Conservation (phyloP, 64 coral and sea anemone species). For the Montipora sp. region DNA sequence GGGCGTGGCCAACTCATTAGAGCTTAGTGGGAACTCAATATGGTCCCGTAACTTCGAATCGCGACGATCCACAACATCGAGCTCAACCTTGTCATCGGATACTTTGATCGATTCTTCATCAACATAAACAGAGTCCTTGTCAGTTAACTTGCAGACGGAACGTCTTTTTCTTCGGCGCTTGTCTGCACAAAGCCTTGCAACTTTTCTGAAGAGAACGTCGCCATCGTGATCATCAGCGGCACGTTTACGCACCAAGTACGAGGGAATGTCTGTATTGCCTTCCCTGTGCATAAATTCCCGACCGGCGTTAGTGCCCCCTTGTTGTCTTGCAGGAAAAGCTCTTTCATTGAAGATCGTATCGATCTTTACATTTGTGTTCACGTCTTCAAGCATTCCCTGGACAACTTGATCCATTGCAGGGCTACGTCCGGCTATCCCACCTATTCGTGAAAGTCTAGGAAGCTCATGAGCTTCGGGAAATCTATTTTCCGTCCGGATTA, state of each 20-base stretch:
- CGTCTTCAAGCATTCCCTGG: neutral
- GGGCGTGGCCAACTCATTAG: conserved; percentile 21
- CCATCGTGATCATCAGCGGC: conserved; percentile 24
- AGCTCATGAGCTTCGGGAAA: conserved; percentile 24
- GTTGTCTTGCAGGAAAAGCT: neutral
- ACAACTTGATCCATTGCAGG: neutral
- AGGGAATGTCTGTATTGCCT: neutral
- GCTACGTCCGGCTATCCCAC: conserved; percentile 16
- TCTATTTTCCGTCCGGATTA: neutral
- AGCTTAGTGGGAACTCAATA: neutral
- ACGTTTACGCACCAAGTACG: conserved; percentile 22
- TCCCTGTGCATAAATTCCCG: neutral
- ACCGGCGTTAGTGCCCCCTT: neutral
- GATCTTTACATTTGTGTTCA: neutral
- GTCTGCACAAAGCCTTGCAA: neutral
- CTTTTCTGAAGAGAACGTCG: neutral
- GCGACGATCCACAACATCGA: conserved; percentile 41
- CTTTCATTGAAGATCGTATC: neutral
- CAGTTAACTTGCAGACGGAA: neutral
- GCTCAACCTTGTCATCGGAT: neutral
- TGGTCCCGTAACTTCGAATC: conserved; percentile 14
- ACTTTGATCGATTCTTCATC: conserved; percentile 23
- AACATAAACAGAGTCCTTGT: neutral
- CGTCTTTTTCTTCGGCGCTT: conserved; percentile 10
- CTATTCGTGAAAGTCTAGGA: conserved; percentile 36